Conservation (phyloP, 1,140 invertebrate genomes). For the Caenorhabditis elegans region WBcel235 BX284606.5:3025501-3026000, state of each 20-base stretch:
- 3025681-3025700: slow-evolving; percentile 49
- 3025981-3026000: slow-evolving; percentile 69
- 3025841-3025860: slow-evolving; percentile 31
- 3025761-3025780: too few relatives aligned
- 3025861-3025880: slow-evolving; percentile 52
- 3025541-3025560: slow-evolving; percentile 19
- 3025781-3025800: too few relatives aligned
- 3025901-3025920: slow-evolving; percentile 44
- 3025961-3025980: slow-evolving; percentile 58
- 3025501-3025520: background rate
- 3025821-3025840: background rate
- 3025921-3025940: slow-evolving; percentile 71
- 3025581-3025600: slow-evolving; percentile 41
- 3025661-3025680: slow-evolving; percentile 52
- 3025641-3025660: slow-evolving; percentile 46
- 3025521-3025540: background rate
- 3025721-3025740: background rate
- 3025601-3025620: slow-evolving; percentile 46
- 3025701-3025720: slow-evolving; percentile 48
- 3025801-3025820: too few relatives aligned
- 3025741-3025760: background rate
- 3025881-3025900: slow-evolving; percentile 50
- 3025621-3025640: slow-evolving; percentile 46
- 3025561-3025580: slow-evolving; percentile 45
- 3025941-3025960: slow-evolving; percentile 68